Evolutionary conservation across 2,888 invertebrate species (phyloP), one percentile per base, ranked within the genome.

Genomic region (Blastobasis adustella): DNA sequence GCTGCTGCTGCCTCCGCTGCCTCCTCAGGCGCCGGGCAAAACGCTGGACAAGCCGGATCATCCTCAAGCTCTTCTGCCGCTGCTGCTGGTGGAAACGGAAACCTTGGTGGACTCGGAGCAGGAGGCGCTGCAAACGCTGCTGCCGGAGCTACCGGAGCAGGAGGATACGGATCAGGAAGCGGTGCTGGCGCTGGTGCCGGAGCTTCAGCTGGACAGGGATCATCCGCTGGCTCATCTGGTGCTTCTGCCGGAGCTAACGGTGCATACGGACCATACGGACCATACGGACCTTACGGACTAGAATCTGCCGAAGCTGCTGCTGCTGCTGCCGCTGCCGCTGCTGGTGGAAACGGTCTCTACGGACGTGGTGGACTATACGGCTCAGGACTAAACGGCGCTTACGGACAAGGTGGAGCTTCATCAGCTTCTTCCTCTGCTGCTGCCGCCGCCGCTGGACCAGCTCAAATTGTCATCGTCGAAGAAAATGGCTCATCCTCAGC

Each of bases 361-460:
- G 49, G 44, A 10, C 50, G 5, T 9, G 40, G 40, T 8, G 7
- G 39, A 47, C 5, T 4, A 23, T 23, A 23, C 41, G 10, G 10
- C 37, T 42, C 6, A 40, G 5, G 43, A 8, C 47, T 49, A 41
- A 41, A 8, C 8, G 48, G 48, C 10, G 10, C 43, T 45, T 40
- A 6, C 40, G 40, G 40, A 8, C 9, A 6, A 6, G 40, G 7
- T 40, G 40, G 7, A 8, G 36, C 37, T 10, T 40, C 46, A 8
- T 40, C 45, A 40, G 39, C 42, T 41, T 10, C 49, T 1, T 45
- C 37, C 53, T 44, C 39, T 42, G 4, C 45, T 49, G 42, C 46
- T 54, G 6, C 40, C 37, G 51, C 49, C 6, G 46, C 56, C 36
- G 54, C 55, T n/a, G 55, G 58, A 37, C 46, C 58, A 5, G 49